These are phyloP conservation scores for Deladenus siricidicola DNA, from an alignment of 2,888 invertebrate genomes.

Conservation along the genomic window DNA sequence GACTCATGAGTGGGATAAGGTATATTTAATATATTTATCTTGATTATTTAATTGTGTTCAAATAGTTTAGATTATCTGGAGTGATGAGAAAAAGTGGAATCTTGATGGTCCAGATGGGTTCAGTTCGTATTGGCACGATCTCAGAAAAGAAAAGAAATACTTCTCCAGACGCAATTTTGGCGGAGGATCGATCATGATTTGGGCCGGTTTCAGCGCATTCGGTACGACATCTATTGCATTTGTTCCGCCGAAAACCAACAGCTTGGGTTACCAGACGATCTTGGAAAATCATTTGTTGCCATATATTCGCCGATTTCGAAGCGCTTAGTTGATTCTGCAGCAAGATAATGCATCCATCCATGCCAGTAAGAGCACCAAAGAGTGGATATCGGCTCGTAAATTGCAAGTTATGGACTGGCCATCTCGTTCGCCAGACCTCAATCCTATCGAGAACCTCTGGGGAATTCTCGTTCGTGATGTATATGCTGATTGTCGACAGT, in stretches of 20 bases:
- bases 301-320: slow-evolving; percentile 8
- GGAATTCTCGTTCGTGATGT: slow-evolving; percentile 7
- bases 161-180: too few relatives aligned
- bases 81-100: slow-evolving; percentile 35
- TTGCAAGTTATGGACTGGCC: background rate
- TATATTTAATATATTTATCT: background rate
- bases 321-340: slow-evolving; percentile 4
- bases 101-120: slow-evolving; percentile 35
- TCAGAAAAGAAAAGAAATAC: slow-evolving; percentile 25
- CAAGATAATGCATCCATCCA: slow-evolving; percentile 29
- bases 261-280: slow-evolving; percentile 12
- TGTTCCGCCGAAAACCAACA: slow-evolving; percentile 13
- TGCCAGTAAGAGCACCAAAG: background rate
- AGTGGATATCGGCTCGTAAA: background rate
- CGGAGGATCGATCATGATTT: slow-evolving; percentile 37
- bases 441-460: slow-evolving; percentile 17
- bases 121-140: slow-evolving; percentile 25
- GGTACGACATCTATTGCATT: slow-evolving; percentile 7
- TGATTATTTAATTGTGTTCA: background rate
- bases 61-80: slow-evolving; percentile 27
- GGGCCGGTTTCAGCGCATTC: slow-evolving; percentile 23
- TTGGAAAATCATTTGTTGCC: slow-evolving; percentile 27
- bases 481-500: slow-evolving; percentile 9
- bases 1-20: background rate
- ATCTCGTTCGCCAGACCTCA: background rate